These are phyloP conservation scores for Mastomys natalensis DNA, from an alignment of 2,113 vertebrate genomes.

Conservation along the genomic window DNA sequence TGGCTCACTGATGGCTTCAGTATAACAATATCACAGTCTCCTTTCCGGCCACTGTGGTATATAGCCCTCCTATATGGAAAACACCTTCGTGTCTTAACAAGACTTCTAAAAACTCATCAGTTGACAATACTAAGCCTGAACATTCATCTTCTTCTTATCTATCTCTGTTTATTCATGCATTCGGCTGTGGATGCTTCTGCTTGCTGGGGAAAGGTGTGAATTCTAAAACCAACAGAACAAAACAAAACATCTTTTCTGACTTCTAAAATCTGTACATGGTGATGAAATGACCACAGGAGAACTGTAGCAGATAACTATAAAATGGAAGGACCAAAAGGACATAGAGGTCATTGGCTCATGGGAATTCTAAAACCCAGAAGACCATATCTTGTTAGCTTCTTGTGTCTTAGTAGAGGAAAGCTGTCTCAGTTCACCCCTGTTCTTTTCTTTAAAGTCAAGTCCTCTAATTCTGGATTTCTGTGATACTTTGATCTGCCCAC, in stretches of 20 bases:
- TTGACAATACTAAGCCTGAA: not conserved
- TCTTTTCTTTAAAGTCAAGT: not conserved
- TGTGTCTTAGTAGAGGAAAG: not conserved
- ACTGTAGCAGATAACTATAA: too few relatives aligned
- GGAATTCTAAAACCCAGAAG: not conserved
- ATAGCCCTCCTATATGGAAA: not conserved
- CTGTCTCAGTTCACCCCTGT: not conserved
- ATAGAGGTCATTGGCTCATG: accelerated
- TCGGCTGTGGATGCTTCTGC: not conserved
- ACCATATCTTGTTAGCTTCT: too few relatives aligned
- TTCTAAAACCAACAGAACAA: not conserved
- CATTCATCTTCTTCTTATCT: not conserved
- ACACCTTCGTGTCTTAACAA: accelerated
- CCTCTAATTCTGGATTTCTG: not conserved
- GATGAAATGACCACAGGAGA: not conserved
- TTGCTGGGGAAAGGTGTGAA: not conserved
- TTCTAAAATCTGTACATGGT: too few relatives aligned
- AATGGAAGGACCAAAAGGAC: not conserved
- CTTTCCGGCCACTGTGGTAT: not conserved
- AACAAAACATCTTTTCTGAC: not conserved
- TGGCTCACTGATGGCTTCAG: not conserved
- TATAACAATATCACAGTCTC: not conserved
- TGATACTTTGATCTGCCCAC: not conserved
- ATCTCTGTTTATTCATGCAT: accelerated
- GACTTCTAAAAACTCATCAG: not conserved